Evolutionary conservation across 2,888 invertebrate genomes (phyloP).

Genomic region (Lasioglossum figueresi): DNA sequence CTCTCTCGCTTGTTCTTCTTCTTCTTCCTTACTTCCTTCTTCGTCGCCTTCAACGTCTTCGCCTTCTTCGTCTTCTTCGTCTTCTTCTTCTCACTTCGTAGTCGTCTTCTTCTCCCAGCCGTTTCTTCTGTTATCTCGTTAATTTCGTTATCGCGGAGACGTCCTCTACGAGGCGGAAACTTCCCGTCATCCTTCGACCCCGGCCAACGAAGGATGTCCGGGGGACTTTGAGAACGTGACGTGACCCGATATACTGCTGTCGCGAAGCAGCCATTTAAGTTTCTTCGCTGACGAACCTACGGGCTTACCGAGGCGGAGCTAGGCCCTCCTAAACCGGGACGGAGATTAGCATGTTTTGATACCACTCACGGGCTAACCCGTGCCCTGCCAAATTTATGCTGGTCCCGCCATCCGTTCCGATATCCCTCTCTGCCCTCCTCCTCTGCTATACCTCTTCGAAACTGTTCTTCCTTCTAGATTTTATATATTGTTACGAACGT

Average conservation of each 20-base stretch:
- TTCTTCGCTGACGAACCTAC: conserved; percentile 63
- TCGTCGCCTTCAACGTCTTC: neutral
- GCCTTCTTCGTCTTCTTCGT: neutral
- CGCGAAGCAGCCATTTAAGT: conserved; percentile 68
- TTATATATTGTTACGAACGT: too few species aligned
- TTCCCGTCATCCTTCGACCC: neutral
- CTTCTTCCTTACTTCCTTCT: neutral
- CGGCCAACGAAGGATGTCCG: neutral
- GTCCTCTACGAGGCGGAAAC: neutral
- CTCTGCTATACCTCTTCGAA: neutral
- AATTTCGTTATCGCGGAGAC: neutral
- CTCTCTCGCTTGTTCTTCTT: neutral
- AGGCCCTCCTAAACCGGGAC: conserved; percentile 34
- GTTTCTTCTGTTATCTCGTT: neutral
- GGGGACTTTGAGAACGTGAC: conserved; percentile 15
- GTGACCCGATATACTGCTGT: conserved; percentile 25
- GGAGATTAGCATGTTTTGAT: conserved; percentile 72
- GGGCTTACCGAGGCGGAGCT: conserved; percentile 44
- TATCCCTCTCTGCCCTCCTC: neutral
- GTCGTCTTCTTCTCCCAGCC: neutral
- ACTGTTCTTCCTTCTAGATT: neutral
- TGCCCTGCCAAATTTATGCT: conserved; percentile 66
- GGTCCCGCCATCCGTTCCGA: conserved; percentile 50
- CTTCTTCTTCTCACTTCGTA: neutral
- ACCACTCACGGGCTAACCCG: conserved; percentile 62